Evolutionary conservation across 2,888 invertebrate genomes (phyloP), one percentile per base, ranked within the genome.

Genomic region (Cryptophagus acutangulus): DNA sequence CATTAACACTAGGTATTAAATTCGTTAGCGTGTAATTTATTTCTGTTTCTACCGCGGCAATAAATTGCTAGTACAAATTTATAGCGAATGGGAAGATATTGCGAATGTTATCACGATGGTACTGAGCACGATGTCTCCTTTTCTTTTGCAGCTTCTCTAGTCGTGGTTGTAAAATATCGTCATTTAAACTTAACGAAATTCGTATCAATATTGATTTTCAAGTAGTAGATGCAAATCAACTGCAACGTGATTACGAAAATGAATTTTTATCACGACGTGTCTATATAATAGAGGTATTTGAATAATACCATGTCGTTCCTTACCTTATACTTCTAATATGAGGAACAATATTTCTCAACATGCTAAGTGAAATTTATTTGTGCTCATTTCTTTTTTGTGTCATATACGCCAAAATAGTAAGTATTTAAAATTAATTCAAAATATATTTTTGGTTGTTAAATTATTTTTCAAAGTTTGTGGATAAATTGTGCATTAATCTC

Each of bases 111-210:
- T 43, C 43, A 43, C 43, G 39, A 43, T 30, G n/a, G n/a, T n/a
- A n/a, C n/a, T n/a, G n/a, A 40, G 39, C 43, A 43, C 39, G 43
- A 43, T 33, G 35, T 42, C 34, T 24, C 33, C 26, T 38, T 29
- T 10, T 6, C 29, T 10, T 31, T 33, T 24, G 24, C 18, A 17
- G 24, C 17, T 33, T 24, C 20, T 39, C 33, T 28, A 26, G 26
- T 26, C 17, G 33, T 33, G 10, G 6, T 20, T 8, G n/a, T 6
- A 20, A 29, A 29, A 29, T 29, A 17, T 3, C 18, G 3, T 3
- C 9, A 34, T 34, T 15, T 8, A 31, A 15, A n/a, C 16, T 31
- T 13, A 10, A 31, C 13, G 8, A 12, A 31, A 31, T 31, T 31
- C 15, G 12, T 16, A 31, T 31, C 31, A 31, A 31, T 31, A 31